Conservation (phyloP, 2,888 invertebrate species). For the Chrysopilus asiliformis region DNA sequence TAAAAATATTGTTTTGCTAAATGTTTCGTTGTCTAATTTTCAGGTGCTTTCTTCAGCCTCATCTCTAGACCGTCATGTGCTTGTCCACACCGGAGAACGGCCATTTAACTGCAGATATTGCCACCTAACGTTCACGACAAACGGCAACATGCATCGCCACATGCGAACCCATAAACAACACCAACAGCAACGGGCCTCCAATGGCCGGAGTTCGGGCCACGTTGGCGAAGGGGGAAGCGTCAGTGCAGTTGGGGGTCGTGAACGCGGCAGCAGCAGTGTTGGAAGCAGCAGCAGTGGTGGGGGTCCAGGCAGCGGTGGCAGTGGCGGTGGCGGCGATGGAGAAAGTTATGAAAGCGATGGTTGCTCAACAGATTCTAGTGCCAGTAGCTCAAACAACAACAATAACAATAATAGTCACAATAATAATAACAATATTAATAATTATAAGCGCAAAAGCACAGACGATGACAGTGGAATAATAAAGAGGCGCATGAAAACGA, state of each 20-base stretch:
- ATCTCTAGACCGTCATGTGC: conserved; percentile 64
- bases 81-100: conserved; percentile 67
- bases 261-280: conserved; percentile 12
- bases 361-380: conserved; percentile 39
- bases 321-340: conserved; percentile 17
- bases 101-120: conserved; percentile 69
- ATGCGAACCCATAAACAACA: conserved; percentile 54
- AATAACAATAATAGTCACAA: conserved; percentile 31
- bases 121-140: conserved; percentile 68
- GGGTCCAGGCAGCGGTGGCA: conserved; percentile 13
- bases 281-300: conserved; percentile 12
- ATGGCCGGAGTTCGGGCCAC: conserved; percentile 17
- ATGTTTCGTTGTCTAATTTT: no score
- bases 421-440: conserved; percentile 17
- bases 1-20: no score
- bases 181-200: conserved; percentile 26
- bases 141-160: conserved; percentile 76
- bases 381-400: conserved; percentile 27
- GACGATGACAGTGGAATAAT: conserved; percentile 22
- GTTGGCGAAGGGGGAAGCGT: conserved; percentile 25
- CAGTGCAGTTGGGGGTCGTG: no score
- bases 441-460: conserved; percentile 25
- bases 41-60: conserved; percentile 62
- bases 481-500: conserved; percentile 27
- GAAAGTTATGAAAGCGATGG: conserved; percentile 48